Evolutionary conservation across 2,797 vertebrate species (phyloP), one percentile per base, ranked within the genome.

Genomic region (Acrossocheilus fasciatus): DNA sequence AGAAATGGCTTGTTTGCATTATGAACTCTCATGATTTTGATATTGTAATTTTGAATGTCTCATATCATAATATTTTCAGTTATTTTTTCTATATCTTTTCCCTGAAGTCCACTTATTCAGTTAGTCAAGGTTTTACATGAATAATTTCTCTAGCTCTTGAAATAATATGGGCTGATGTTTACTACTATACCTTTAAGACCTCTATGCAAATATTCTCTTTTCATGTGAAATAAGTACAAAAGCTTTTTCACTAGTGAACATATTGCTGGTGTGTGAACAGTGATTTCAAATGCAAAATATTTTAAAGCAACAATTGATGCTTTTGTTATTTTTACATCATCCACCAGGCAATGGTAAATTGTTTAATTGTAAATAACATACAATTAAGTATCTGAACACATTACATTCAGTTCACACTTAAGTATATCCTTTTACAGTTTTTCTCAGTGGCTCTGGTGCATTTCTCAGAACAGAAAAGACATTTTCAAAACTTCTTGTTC

Each of bases 1-100:
- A 30, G 9, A 75, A 72, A 85, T 41, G 70, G 41, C 20, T 36
- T 68, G 59, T 81, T 85, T 76, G 68, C 68, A 47, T 74, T 45
- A 20, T 70, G 26, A 72, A 36, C 6, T 50, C 50, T 70, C 74
- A 20, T 52, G 9, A 6, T 73, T 80, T 47, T 34, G 11, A 80
- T 59, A 77, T 76, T 76, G 54, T 57, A 8, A 57, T 23, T 57
- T 36, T 20, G 26, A 59, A 14, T 7, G 9, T 66, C 59, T 41
- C 45, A 30, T 43, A 17, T 66, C 9, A 68, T 62, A 30, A 45
- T 73, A 20, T 23, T n/a, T 83, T 43, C 0, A n/a, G 11, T 36
- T 34, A 34, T 30, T 50, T 50, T 20, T n/a, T 39, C 17, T 45
- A 8, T 23, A 36, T 20, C 4, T 76, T 54, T 52, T 30, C n/a